Conservation (phyloP, 1,140 invertebrate species). For the Oscheius sp. region DNA sequence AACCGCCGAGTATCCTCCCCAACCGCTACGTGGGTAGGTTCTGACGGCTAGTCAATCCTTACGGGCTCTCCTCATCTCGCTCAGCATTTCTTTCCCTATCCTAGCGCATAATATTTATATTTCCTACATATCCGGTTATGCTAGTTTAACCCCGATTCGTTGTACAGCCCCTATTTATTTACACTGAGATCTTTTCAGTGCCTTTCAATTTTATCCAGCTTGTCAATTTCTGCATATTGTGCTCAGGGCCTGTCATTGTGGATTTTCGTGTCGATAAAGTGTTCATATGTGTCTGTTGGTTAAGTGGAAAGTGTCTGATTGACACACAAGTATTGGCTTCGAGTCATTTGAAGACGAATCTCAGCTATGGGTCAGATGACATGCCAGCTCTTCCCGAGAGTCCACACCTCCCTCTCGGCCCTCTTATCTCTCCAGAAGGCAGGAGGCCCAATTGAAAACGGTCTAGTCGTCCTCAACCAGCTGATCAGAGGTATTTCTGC, state of each 20-base stretch:
- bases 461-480: background rate
- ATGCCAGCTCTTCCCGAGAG: background rate
- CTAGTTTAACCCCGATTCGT: background rate
- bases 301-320: background rate
- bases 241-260: background rate
- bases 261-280: background rate
- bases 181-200: background rate
- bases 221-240: background rate
- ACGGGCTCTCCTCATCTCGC: background rate
- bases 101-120: background rate
- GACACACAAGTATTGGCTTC: too few relatives aligned
- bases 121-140: background rate
- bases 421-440: background rate
- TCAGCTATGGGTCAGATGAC: too few relatives aligned
- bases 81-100: background rate
- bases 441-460: background rate
- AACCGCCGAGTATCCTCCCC: background rate
- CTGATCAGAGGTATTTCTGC: background rate
- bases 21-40: conserved; percentile 20
- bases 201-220: background rate
- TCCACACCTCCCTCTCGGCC: background rate
- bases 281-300: background rate
- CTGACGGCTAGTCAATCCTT: background rate
- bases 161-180: background rate
- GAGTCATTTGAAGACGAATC: too few relatives aligned